These are phyloP conservation scores for Notamacropus eugenii DNA, from an alignment of 2,797 vertebrate genomes.

Conservation along the genomic window DNA sequence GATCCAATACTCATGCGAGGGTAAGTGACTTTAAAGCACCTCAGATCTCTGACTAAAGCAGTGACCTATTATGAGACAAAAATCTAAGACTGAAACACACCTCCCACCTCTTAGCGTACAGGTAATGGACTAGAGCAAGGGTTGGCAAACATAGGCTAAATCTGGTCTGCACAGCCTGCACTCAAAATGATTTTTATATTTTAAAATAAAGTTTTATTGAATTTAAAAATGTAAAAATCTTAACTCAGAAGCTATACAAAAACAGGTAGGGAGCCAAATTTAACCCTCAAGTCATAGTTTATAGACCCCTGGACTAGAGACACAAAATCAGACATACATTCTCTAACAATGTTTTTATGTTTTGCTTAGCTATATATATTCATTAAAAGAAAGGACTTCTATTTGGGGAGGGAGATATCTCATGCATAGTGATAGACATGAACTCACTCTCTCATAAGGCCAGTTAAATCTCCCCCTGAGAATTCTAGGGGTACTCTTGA, in stretches of 20 bases:
- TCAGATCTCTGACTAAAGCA: background rate
- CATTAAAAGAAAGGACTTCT: background rate
- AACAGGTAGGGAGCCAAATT: background rate
- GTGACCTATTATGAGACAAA: background rate
- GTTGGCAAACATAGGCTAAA: background rate
- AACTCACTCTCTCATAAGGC: background rate
- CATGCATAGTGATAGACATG: background rate
- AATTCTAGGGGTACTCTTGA: background rate
- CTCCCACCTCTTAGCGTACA: background rate
- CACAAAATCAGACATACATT: background rate
- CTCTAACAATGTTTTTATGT: background rate
- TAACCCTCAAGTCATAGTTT: background rate
- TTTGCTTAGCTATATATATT: background rate
- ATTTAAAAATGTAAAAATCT: background rate
- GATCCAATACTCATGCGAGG: background rate
- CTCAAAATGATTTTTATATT: background rate
- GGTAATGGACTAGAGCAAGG: background rate
- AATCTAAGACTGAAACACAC: background rate
- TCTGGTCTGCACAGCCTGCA: background rate
- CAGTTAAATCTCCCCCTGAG: background rate
- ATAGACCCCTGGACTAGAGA: background rate
- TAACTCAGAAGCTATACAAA: background rate
- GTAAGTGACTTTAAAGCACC: background rate
- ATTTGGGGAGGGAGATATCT: background rate
- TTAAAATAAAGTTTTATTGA: background rate